Evolutionary conservation across 2,888 invertebrate genomes (phyloP).

Genomic region (Lochmaea crataegi): DNA sequence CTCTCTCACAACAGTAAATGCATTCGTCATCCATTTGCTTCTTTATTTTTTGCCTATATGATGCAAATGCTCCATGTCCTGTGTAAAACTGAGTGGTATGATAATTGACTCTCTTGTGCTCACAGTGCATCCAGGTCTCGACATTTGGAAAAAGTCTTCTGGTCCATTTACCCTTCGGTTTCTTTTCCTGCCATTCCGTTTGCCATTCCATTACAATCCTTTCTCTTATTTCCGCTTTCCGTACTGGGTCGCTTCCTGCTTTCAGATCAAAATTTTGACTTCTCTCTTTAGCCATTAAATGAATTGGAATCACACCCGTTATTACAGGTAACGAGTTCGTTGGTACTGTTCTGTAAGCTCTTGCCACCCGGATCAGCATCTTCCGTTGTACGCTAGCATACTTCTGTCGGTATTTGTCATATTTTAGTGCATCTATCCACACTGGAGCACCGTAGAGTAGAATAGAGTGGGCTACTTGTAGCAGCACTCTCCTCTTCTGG

Average conservation of each 20-base stretch:
- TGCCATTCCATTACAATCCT: not conserved
- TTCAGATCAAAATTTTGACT: not conserved
- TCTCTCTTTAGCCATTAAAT: not conserved
- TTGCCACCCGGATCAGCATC: constrained; percentile 3
- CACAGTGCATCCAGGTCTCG: not conserved
- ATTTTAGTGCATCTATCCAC: not conserved
- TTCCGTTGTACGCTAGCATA: not conserved
- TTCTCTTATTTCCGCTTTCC: not conserved
- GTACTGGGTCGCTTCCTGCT: not conserved
- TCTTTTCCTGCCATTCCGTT: not conserved
- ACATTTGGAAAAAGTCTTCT: not conserved
- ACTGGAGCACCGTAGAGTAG: constrained; percentile 2
- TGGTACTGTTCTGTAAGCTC: not conserved
- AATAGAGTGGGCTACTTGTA: not conserved
- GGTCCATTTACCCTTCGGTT: not conserved
- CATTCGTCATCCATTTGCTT: not conserved
- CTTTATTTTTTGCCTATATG: not conserved
- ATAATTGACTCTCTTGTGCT: not conserved
- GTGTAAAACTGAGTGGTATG: not conserved
- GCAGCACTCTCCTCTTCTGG: not conserved
- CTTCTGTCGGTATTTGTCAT: not conserved
- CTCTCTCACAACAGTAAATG: not conserved
- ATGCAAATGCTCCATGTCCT: not conserved
- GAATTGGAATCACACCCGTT: not conserved
- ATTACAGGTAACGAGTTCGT: not conserved